A percentile compares a stretch with the other conserved stretches of the same genome.
Evolutionary conservation across 1,140 invertebrate species (phyloP).

Genomic region (Bombyx mandarina): DNA sequence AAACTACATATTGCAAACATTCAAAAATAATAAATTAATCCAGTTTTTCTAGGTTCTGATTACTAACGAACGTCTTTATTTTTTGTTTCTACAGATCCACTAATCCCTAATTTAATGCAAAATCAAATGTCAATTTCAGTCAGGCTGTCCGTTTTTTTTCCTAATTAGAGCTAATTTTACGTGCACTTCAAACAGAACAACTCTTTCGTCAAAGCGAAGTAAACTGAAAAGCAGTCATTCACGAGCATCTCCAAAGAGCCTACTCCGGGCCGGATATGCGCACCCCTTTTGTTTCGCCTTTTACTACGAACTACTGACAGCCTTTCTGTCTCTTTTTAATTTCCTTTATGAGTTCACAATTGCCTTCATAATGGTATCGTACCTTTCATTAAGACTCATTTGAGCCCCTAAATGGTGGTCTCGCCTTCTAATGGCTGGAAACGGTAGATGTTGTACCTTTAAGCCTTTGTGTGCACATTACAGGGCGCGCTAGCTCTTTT

Average conservation of each 20-base stretch:
- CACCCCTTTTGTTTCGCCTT: constrained; percentile 21
- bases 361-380: constrained; percentile 59
- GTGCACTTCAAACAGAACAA: neutral
- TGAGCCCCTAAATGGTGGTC: constrained; percentile 52
- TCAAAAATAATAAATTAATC: too few species aligned
- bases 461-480: constrained; percentile 52
- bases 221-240: constrained; percentile 6
- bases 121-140: too few species aligned
- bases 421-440: constrained; percentile 50
- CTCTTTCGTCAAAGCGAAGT: constrained; percentile 1
- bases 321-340: constrained; percentile 57
- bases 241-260: constrained; percentile 4
- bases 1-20: too few species aligned
- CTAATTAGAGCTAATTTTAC: too few species aligned
- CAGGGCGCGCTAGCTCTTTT: constrained; percentile 34
- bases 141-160: too few species aligned
- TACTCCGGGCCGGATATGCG: constrained; percentile 7
- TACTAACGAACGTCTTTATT: too few species aligned
- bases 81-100: too few species aligned
- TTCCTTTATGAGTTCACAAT: constrained; percentile 61
- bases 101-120: too few species aligned
- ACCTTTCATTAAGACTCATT: constrained; percentile 64
- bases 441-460: constrained; percentile 48
- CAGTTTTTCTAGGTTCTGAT: too few species aligned
- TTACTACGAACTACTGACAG: constrained; percentile 10